Base-by-base conservation (phyloP, 1,140 invertebrate genomes). In the Mylabris phalerata region DNA sequence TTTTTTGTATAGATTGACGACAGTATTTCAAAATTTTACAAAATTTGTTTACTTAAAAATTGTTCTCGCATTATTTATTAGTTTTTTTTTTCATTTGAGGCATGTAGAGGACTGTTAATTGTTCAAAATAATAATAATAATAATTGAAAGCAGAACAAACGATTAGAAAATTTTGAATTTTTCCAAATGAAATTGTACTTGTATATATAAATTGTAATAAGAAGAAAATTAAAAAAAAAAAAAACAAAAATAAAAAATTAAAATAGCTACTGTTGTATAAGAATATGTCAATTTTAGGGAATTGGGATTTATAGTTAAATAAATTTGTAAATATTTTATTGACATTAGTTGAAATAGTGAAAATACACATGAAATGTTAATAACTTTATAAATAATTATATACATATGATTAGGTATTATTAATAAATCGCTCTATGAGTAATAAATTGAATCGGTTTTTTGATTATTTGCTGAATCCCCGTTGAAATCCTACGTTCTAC, bases 351-450 rank as follows among this genome's bases (percentile, higher is more conserved):
- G 69, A 71, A 69, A 71, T 71, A 72, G 69, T 68, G 41, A 42
- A 42, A 42, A 11, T 9, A 72, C 67, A 71, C 71, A 72, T 69
- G 59, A 71, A 70, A 72, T 72, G 71, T 72, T 72, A 72, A 72
- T 72, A 72, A 72, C 71, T 72, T 71, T 72, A 72, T 71, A 72
- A 72, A 72, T 72, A 72, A 72, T 72, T 72, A 71, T 72, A 71
- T 71, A 71, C 68, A 71, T 71, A 72, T 70, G 67, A 62, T 71
- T 71, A 72, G 67, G 69, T 65, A 71, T 72, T 71, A 71, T 67
- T 69, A 71, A 72, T 69, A 69, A 69, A 69, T 62, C 61, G 60
- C 65, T 69, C 65, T 54, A 67, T 66, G 67, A 69, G 67, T 67
- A 69, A 42, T 42, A 42, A 6, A 32, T 32, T 32, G 4, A 32